Percentiles rank a stretch among this genome's conserved stretches.
phyloP scores from a whole-genome alignment of 2,888 invertebrate genomes.

The Spicauda simplicius region DNA sequence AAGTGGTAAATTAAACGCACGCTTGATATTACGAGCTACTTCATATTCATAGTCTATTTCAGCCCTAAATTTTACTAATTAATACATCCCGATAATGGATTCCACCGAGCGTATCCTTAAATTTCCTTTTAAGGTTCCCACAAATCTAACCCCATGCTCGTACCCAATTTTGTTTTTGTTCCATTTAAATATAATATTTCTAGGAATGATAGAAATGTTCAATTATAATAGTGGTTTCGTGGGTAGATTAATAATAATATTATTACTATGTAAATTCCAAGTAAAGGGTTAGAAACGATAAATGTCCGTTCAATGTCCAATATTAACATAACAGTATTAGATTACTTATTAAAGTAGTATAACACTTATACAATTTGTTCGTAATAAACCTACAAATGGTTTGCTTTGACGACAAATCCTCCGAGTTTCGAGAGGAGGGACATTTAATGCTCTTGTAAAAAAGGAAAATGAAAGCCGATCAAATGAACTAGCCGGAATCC shows the following conservation, averaged over 20 bases:
- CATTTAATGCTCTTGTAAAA: background rate
- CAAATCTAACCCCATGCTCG: slow-evolving; percentile 30
- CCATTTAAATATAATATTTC: slow-evolving; percentile 21
- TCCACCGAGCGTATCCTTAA: slow-evolving; percentile 42
- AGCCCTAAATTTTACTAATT: slow-evolving; percentile 60
- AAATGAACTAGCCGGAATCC: slow-evolving; percentile 9
- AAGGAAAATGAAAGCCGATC: background rate
- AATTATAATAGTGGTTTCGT: slow-evolving; percentile 10
- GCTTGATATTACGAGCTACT: too few relatives aligned
- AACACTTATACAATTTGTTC: too few relatives aligned
- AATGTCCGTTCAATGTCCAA: too few relatives aligned
- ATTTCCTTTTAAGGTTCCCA: slow-evolving; percentile 40
- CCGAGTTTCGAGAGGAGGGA: too few relatives aligned
- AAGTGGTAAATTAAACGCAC: background rate
- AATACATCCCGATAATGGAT: slow-evolving; percentile 63
- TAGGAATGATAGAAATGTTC: slow-evolving; percentile 8
- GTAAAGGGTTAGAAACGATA: too few relatives aligned
- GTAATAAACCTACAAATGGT: background rate
- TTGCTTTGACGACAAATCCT: background rate
- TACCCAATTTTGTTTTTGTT: slow-evolving; percentile 21
- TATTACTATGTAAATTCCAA: background rate
- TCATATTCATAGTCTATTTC: background rate
- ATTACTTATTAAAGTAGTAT: too few relatives aligned
- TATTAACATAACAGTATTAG: too few relatives aligned
- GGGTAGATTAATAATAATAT: slow-evolving; percentile 14